Percentiles rank a stretch among this genome's conserved stretches.
These are phyloP conservation scores for Lophotriccus pileatus DNA, from an alignment of 2,797 vertebrate species.

Conservation along the genomic window DNA sequence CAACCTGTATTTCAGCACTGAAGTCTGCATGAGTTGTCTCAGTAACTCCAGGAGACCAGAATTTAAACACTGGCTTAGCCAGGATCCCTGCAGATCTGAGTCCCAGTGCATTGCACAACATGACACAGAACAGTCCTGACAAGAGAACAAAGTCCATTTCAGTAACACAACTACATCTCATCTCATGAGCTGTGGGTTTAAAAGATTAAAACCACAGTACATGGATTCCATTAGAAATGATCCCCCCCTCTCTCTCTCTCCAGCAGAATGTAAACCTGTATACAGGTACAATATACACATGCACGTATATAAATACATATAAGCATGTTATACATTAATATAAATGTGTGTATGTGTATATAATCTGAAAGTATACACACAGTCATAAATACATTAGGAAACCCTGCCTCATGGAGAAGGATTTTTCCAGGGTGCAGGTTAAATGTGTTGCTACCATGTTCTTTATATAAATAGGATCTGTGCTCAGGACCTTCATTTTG, in stretches of 20 bases:
- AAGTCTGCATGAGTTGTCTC: not conserved
- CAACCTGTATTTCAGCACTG: not conserved
- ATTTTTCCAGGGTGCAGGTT: not conserved
- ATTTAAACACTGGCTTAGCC: not conserved
- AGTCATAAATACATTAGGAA: not conserved
- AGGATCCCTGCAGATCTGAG: not conserved
- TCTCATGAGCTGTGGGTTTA: not conserved
- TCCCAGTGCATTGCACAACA: not conserved
- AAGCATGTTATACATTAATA: not conserved
- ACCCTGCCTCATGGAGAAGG: not conserved
- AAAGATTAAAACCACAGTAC: not conserved
- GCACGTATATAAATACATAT: accelerated
- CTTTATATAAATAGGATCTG: not conserved
- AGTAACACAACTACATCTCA: not conserved
- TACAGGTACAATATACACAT: not conserved
- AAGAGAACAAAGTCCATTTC: not conserved
- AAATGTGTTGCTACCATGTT: accelerated
- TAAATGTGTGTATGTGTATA: not conserved
- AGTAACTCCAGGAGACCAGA: not conserved
- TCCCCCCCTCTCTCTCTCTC: not conserved
- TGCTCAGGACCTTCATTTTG: not conserved
- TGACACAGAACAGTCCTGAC: not conserved
- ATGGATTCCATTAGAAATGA: not conserved
- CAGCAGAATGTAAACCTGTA: not conserved
- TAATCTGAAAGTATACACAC: accelerated